Evolutionary conservation across 2,888 invertebrate species (phyloP), one percentile per base, ranked within the genome.

Genomic region (Tridacna crocea): DNA sequence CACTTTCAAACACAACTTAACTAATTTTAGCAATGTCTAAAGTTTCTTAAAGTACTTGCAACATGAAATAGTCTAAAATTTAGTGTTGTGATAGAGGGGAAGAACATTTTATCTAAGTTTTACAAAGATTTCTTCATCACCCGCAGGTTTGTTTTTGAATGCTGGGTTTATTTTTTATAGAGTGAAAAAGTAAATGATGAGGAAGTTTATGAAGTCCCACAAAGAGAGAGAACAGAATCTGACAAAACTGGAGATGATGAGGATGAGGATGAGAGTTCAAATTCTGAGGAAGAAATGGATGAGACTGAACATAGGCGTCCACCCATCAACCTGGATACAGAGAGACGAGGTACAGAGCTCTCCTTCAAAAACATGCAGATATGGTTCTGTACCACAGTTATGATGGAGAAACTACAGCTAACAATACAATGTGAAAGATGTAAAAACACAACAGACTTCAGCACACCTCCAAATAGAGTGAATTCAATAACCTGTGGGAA

Each of bases 311-410:
- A 76, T 22, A 19, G 76, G 46, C 63, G 83, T 60, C 80, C 78
- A 13, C 26, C 77, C 74, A 79, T 84, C 15, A 70, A 72, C 48
- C 72, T 72, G 0, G 87, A 87, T 22, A 81, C 83, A n/a, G 90
- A 90, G 46, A 85, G 88, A 60, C 88, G 86, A 68, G 95, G 94
- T 19, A 94, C 94, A 13, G 94, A 94, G 82, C 87, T 94, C 26
- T 88, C 88, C 19, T 89, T 94, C 72, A 80, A 88, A 24, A 90
- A 91, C 80, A 85, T 94, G 66, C 92, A 93, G 86, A 88, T 94
- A 60, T 88, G 87, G 61, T 94, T 93, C 72, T 89, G 89, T 46
- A 91, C 92, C 6, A 92, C 94, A 2, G 77, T 95, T 22, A 78
- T 88, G 36, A 90, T 92, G 73, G 89, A 91, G 51, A 91, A 91